phyloP scores from a whole-genome alignment of 1,140 invertebrate species.

The Diprion similis region DNA sequence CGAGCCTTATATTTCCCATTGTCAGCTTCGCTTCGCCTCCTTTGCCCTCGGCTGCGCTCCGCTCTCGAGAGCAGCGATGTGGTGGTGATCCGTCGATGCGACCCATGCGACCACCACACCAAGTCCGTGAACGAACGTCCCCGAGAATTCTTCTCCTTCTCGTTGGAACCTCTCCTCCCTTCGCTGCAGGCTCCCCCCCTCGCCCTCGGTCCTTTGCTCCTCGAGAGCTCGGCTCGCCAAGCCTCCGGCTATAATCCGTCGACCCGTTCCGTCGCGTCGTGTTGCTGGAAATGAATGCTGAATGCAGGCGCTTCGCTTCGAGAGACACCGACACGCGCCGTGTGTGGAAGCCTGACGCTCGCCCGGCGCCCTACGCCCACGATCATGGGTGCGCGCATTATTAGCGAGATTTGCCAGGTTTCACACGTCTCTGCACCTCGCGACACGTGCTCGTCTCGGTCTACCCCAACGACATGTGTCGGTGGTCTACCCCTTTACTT shows the following conservation, averaged over 20 bases:
- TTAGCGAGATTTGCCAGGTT: too few species aligned
- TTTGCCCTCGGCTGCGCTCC: neutral
- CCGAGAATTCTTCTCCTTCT: neutral
- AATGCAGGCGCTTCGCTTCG: neutral
- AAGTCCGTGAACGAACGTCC: neutral
- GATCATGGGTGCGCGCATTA: too few species aligned
- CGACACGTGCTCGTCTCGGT: too few species aligned
- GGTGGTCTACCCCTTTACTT: too few species aligned
- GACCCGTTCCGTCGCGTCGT: neutral
- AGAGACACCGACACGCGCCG: neutral
- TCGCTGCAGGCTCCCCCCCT: neutral
- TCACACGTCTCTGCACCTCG: too few species aligned
- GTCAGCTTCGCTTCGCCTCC: neutral
- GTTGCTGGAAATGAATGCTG: neutral
- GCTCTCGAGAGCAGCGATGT: neutral
- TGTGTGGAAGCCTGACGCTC: neutral
- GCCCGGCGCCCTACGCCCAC: neutral
- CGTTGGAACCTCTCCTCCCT: neutral
- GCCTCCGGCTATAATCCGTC: slow-evolving; percentile 4
- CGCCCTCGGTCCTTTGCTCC: neutral
- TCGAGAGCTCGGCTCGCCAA: slow-evolving; percentile 27
- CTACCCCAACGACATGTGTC: too few species aligned
- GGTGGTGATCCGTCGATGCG: neutral
- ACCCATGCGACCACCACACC: too few species aligned
- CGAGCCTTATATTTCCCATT: neutral